Evolutionary conservation across 2,113 vertebrate genomes (phyloP), one percentile per base, ranked within the genome.

Genomic region (Sula dactylatra): DNA sequence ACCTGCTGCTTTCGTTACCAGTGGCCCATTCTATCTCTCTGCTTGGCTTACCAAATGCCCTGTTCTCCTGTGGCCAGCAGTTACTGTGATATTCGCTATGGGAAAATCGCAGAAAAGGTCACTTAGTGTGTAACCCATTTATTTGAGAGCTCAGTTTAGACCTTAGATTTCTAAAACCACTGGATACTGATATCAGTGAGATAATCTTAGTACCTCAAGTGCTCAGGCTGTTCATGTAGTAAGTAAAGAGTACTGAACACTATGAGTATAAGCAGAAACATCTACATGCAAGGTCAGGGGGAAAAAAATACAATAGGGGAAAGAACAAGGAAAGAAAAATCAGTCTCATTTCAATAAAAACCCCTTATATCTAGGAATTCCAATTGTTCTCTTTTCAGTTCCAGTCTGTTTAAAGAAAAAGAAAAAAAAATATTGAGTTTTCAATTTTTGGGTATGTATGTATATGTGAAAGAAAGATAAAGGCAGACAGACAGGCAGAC

Each of bases 51-150:
- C 9, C 1, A 1, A 71, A 40, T 29, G 3, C 3, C 16, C 24
- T 69, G 4, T 45, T 90, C 25, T 66, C 15, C 13, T 61, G 9
- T 20, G 5, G 5, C 8, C 32, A 65, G 16, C 10, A 65, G 5
- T 70, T 78, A 44, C 26, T 7, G 3, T 0, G 1, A 26, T 58
- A 69, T 34, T 84, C 79, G 3, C 13, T 54, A 7, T 24, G 15
- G 27, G 70, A 64, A 64, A 32, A 76, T 70, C 31, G 72, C 29
- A 54, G 31, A 26, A 58, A 24, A 72, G 2, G 5, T 59, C 14
- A 38, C 5, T 45, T 54, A n/a, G 2, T 20, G 9, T 42, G 7
- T 44, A 72, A 55, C 1, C 0, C 1, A 4, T 54, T 69, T 40
- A 32, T 65, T 36, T 5, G 1, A 25, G 19, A 92, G 27, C 4